Conservation (phyloP, 2,797 vertebrate genomes). For the Buphagus erythrorhynchus region DNA sequence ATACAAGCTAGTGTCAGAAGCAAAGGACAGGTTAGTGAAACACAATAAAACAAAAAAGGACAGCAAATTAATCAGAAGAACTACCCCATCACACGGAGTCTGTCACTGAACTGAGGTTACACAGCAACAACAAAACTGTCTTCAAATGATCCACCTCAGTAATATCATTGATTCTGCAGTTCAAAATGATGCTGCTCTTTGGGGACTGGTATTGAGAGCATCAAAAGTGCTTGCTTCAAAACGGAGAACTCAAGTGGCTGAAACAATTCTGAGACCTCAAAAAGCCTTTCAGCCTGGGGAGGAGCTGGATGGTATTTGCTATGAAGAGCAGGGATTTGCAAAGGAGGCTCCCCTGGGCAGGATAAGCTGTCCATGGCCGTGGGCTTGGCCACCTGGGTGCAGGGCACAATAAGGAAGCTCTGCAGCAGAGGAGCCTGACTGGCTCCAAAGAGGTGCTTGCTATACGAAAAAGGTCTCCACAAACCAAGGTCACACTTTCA, state of each 20-base stretch:
- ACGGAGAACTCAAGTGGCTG: conserved; percentile 31
- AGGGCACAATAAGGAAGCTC: background rate
- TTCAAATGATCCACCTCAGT: conserved; percentile 51
- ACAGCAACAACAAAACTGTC: conserved; percentile 34
- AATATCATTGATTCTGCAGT: conserved; percentile 44
- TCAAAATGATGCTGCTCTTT: conserved; percentile 35
- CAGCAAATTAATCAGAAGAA: conserved; percentile 41
- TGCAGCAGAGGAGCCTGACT: background rate
- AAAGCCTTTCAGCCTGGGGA: background rate
- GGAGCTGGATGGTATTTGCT: background rate
- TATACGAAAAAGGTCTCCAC: background rate
- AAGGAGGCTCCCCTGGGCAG: background rate
- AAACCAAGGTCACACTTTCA: accelerated
- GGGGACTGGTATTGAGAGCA: conserved; percentile 32
- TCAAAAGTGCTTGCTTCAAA: conserved; percentile 41
- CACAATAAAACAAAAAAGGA: background rate
- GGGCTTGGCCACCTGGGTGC: background rate
- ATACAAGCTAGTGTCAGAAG: background rate
- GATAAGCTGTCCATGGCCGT: background rate
- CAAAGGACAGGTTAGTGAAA: background rate
- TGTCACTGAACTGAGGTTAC: conserved; percentile 3
- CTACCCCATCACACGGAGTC: background rate
- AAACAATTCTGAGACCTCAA: conserved; percentile 10
- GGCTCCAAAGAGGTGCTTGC: background rate
- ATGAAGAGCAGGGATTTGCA: background rate